phyloP scores from a whole-genome alignment of 2,888 invertebrate genomes.

The Aporophyla lueneburgensis region DNA sequence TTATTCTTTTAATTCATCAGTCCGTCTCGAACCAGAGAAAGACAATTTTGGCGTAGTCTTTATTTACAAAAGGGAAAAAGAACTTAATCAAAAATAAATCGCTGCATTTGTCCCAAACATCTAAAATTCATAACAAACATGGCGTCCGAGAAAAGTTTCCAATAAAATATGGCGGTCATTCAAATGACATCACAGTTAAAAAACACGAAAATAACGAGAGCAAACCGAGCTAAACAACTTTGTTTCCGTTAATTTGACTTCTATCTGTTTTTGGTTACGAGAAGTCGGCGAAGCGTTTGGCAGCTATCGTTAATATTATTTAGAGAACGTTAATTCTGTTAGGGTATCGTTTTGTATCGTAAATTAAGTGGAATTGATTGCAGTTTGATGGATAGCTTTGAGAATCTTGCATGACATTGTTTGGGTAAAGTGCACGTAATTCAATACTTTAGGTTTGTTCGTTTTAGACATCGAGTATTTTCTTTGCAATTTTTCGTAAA shows the following conservation, averaged over 20 bases:
- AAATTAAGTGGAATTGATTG: slow-evolving; percentile 19
- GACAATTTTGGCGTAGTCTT: background rate
- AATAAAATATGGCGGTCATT: slow-evolving; percentile 22
- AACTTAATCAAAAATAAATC: background rate
- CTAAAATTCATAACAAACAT: background rate
- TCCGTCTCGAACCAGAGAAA: background rate
- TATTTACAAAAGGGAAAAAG: background rate
- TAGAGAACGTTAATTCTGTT: slow-evolving; percentile 25
- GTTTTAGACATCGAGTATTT: too few species aligned
- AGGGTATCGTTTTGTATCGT: slow-evolving; percentile 9
- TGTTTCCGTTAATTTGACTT: slow-evolving; percentile 57
- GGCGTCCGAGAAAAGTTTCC: background rate
- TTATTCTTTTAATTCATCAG: background rate
- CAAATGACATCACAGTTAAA: slow-evolving; percentile 28
- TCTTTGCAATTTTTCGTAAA: too few species aligned
- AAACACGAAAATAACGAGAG: slow-evolving; percentile 44
- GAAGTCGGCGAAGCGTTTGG: slow-evolving; percentile 42
- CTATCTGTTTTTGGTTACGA: slow-evolving; percentile 50
- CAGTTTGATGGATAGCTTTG: slow-evolving; percentile 6
- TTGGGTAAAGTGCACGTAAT: background rate
- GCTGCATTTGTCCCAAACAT: background rate
- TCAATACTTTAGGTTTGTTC: background rate
- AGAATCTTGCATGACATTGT: slow-evolving; percentile 3
- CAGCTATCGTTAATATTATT: slow-evolving; percentile 42
- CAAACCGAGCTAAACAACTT: slow-evolving; percentile 43